These are phyloP conservation scores for Phaedon cochleariae DNA, from an alignment of 2,888 invertebrate genomes.

Conservation along the genomic window DNA sequence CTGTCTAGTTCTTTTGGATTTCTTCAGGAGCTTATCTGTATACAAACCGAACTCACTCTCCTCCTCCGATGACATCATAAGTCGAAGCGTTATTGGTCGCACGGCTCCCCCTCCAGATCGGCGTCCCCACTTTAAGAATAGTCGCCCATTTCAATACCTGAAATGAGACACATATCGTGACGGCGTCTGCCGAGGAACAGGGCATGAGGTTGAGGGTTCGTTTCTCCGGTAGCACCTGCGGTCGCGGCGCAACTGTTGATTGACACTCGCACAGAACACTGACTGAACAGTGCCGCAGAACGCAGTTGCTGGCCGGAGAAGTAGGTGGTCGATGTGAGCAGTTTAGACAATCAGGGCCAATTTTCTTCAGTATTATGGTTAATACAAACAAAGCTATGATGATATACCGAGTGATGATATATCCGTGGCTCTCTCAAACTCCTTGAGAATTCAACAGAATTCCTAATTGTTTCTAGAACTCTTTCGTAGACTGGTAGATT, in stretches of 20 bases:
- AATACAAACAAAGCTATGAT: slow-evolving; percentile 14
- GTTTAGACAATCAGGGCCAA: too few relatives aligned
- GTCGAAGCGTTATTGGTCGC: slow-evolving; percentile 84
- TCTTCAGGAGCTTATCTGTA: slow-evolving; percentile 92
- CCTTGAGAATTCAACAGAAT: too few relatives aligned
- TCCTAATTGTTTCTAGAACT: too few relatives aligned
- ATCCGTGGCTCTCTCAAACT: too few relatives aligned
- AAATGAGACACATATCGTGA: slow-evolving; percentile 49
- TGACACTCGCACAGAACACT: slow-evolving; percentile 19
- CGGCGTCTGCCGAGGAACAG: slow-evolving; percentile 44
- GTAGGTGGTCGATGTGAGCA: too few relatives aligned
- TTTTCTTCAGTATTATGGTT: too few relatives aligned
- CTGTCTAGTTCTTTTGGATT: slow-evolving; percentile 93
- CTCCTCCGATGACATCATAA: slow-evolving; percentile 98
- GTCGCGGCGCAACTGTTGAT: slow-evolving; percentile 46
- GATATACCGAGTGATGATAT: not conserved
- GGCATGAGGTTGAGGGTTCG: slow-evolving; percentile 30
- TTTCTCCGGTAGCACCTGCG: slow-evolving; percentile 47
- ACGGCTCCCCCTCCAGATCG: slow-evolving; percentile 65
- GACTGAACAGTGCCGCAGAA: not conserved
- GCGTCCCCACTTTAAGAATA: slow-evolving; percentile 67
- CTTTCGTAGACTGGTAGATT: too few relatives aligned
- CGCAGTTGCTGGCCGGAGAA: slow-evolving; percentile 2
- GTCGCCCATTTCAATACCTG: slow-evolving; percentile 64
- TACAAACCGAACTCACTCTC: slow-evolving; percentile 93